Conservation (phyloP, 2,888 invertebrate genomes). For the Hybos culiciformis region DNA sequence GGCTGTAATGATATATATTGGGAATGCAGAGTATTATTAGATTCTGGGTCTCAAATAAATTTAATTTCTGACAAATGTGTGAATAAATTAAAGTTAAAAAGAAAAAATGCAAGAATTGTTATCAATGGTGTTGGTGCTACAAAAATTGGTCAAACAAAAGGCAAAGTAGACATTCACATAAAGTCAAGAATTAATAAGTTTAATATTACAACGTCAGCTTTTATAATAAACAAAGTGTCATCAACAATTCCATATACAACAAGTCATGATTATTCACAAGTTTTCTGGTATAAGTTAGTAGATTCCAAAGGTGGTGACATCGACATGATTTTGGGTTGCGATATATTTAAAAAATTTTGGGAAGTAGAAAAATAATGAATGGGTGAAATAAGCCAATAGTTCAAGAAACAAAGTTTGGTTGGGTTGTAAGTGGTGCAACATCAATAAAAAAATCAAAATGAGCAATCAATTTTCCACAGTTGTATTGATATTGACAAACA, state of each 20-base stretch:
- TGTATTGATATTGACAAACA: not conserved
- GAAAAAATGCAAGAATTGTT: not conserved
- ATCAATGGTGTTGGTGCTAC: not conserved
- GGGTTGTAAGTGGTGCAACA: not conserved
- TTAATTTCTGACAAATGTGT: not conserved
- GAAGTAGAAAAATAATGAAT: not conserved
- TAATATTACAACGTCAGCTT: not conserved
- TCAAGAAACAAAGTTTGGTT: not conserved
- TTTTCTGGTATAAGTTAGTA: not conserved
- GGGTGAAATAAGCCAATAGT: not conserved
- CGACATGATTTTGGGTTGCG: not conserved
- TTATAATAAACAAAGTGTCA: not conserved
- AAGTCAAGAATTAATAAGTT: not conserved
- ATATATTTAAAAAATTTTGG: not conserved
- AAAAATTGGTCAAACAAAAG: not conserved
- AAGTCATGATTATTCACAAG: not conserved
- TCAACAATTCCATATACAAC: not conserved
- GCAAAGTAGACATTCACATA: not conserved
- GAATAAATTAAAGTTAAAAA: not conserved
- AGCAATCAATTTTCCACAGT: not conserved
- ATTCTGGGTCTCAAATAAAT: not conserved
- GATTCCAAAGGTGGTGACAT: not conserved
- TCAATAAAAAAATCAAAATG: not conserved
- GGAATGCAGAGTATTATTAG: not conserved
- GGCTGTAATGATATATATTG: not conserved